Conservation (phyloP, 2,113 vertebrate species). For the Mixornis gularis region DNA sequence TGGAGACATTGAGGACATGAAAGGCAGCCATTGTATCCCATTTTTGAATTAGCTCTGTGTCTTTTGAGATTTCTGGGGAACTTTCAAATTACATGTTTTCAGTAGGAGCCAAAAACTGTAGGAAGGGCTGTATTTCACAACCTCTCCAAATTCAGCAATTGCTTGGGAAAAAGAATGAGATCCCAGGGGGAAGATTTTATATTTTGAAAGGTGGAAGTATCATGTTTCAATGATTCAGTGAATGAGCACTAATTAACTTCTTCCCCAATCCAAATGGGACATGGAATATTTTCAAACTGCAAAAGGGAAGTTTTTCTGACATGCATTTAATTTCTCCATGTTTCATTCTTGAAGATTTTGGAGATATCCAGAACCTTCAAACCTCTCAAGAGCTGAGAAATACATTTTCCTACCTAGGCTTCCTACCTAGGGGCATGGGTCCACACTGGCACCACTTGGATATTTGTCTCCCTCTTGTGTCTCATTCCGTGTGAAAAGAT, state of each 20-base stretch:
- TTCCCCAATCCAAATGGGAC: background rate
- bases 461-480: constrained; percentile 18
- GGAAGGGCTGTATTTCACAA: constrained; percentile 1
- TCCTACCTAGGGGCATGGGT: background rate
- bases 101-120: constrained; percentile 5
- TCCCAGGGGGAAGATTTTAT: background rate
- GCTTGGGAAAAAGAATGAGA: background rate
- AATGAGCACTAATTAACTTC: background rate
- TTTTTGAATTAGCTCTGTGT: background rate
- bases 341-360: background rate
- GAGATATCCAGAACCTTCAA: background rate
- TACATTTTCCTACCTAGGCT: background rate
- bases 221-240: background rate
- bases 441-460: background rate
- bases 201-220: background rate
- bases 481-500: background rate
- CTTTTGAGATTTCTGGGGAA: constrained; percentile 17
- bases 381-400: background rate
- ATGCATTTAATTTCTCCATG: background rate
- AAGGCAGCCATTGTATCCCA: background rate
- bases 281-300: background rate
- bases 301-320: background rate
- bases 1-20: background rate
- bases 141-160: background rate
- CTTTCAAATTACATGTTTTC: background rate